Conservation (phyloP, 2,888 invertebrate species). For the Eupithecia subumbrata region DNA sequence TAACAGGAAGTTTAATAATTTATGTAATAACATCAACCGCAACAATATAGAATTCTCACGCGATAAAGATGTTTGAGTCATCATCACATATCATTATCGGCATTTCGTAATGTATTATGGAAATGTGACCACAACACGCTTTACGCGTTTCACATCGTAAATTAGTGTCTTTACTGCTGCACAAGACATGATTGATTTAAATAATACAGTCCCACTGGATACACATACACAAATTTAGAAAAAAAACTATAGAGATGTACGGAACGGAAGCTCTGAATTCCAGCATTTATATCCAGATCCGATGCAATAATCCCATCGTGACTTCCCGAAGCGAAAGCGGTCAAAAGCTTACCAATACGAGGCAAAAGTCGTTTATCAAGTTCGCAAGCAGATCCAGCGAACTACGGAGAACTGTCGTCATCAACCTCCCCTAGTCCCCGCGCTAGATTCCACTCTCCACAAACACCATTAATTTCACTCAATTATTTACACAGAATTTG, state of each 20-base stretch:
- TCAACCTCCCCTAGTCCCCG: conserved; percentile 9
- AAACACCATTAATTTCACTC: conserved; percentile 40
- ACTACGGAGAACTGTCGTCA: conserved; percentile 10
- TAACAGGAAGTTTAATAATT: conserved; percentile 14
- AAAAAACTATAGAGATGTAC: not conserved
- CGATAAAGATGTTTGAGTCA: conserved; percentile 35
- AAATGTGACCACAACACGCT: conserved; percentile 21
- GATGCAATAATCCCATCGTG: not conserved
- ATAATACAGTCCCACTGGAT: not conserved
- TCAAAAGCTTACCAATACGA: conserved; percentile 7
- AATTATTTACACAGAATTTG: conserved; percentile 40
- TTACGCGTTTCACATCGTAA: conserved; percentile 8
- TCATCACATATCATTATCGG: conserved; percentile 31
- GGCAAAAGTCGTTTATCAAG: conserved; percentile 14
- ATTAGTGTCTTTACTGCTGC: not conserved
- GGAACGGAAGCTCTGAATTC: conserved; percentile 5
- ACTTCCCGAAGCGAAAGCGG: conserved; percentile 12
- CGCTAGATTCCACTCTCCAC: conserved; percentile 32
- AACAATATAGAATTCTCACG: conserved; percentile 32
- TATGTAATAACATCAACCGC: conserved; percentile 10
- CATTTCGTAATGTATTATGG: conserved; percentile 25
- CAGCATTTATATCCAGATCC: not conserved
- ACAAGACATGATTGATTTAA: conserved; percentile 6
- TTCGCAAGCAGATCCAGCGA: conserved; percentile 13
- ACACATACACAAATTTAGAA: not conserved